Base-by-base conservation (phyloP, 2,113 vertebrate species). In the Arenaria interpres region DNA sequence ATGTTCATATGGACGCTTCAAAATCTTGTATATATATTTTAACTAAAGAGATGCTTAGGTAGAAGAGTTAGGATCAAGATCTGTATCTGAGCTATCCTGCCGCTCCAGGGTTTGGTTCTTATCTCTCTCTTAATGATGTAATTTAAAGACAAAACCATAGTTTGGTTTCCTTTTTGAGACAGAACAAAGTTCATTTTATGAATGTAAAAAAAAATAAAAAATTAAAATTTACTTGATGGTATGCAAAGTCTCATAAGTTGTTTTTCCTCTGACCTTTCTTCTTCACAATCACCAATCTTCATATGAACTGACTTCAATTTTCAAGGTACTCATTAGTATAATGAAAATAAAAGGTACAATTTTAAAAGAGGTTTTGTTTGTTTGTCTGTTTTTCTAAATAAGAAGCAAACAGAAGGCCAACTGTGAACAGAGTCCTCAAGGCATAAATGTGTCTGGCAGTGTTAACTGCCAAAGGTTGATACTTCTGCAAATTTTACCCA, bases 121-220 rank as follows among this genome's bases (percentile, higher is more conserved):
- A 92, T 97, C 95, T 95, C 84, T 88, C 76, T 72, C 90, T 89
- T 87, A 90, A 85, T 8, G 5, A 85, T 69, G 90, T 92, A 95
- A 97, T 95, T 96, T 97, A 86, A 95, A 97, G 91, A 95, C 95
- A 95, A 97, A 97, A 95, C 48, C 62, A 89, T 69, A 91, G 86
- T 89, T 93, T 89, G 74, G 77, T 91, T 96, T 97, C 91, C 92
- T 93, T 93, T 96, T 79, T 88, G 74, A 95, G 62, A 66, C 23
- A 91, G 77, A 96, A 95, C 86, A 95, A 97, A 97, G 92, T 95
- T 97, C 90, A 93, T 41, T 79, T 97, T 75, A 79, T 91, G 77
- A 97, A 92, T 92, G 59, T 15, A 81, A 86, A 88, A 63, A 69
- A 88, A 91, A 48, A 48, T 67, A 75, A 35, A 56, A 14, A 14